These are phyloP conservation scores for Trinorchestia longiramus DNA, from an alignment of 1,140 invertebrate species.

Conservation along the genomic window DNA sequence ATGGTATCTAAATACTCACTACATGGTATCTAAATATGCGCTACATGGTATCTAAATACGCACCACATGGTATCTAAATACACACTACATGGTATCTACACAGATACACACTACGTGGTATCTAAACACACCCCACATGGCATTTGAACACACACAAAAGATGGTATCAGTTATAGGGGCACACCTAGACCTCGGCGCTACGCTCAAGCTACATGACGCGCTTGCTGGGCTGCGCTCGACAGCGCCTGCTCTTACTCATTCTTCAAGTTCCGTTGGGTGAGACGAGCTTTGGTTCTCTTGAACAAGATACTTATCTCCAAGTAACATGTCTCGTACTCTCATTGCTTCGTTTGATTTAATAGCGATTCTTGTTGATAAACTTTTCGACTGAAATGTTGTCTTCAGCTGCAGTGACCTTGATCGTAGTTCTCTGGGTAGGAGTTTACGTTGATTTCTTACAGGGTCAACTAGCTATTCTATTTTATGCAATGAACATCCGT, in stretches of 20 bases:
- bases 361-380: not conserved
- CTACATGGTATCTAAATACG: too few species aligned
- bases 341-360: not conserved
- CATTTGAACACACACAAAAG: too few species aligned
- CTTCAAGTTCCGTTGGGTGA: not conserved
- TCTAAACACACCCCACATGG: too few species aligned
- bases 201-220: too few species aligned
- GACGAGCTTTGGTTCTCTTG: not conserved
- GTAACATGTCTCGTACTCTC: not conserved
- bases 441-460: not conserved
- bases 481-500: not conserved
- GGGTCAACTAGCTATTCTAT: not conserved
- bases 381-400: not conserved
- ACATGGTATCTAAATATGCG: not conserved
- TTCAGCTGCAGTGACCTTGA: not conserved
- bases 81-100: too few species aligned
- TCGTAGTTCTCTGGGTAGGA: not conserved
- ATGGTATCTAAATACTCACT: not conserved
- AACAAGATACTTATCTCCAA: not conserved
- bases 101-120: too few species aligned
- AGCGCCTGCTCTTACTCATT: not conserved
- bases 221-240: not conserved
- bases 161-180: too few species aligned
- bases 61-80: too few species aligned
- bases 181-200: too few species aligned